A percentile compares a stretch with the other conserved stretches of the same genome.
phyloP scores from a whole-genome alignment of 2,113 vertebrate genomes.

The Caloenas nicobarica region DNA sequence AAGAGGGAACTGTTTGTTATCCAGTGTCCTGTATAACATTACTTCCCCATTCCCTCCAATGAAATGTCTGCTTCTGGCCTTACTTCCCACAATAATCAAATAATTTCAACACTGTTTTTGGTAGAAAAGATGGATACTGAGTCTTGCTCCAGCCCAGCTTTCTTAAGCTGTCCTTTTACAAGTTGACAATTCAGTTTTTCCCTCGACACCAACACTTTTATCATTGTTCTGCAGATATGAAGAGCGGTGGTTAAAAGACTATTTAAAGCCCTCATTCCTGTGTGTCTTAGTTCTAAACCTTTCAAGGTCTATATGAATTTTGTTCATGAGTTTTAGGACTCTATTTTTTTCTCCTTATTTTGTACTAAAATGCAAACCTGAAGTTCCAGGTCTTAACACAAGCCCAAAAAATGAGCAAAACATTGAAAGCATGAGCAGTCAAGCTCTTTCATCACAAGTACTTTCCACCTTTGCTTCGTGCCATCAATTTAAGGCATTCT shows the following conservation, averaged over 20 bases:
- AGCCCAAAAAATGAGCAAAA: neutral
- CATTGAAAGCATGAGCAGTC: neutral
- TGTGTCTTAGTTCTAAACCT: neutral
- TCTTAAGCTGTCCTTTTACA: neutral
- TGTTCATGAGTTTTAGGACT: neutral
- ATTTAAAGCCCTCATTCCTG: neutral
- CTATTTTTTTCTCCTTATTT: neutral
- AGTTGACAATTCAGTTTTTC: neutral
- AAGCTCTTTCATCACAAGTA: neutral
- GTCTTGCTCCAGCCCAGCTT: neutral
- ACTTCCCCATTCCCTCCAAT: neutral
- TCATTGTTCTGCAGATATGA: neutral
- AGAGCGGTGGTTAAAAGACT: neutral
- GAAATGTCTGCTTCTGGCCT: neutral
- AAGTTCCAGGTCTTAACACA: neutral
- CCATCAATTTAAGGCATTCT: neutral
- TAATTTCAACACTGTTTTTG: neutral
- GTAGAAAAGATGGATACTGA: neutral
- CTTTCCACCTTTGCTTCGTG: neutral
- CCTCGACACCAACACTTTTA: neutral
- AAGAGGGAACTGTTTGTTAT: neutral
- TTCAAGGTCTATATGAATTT: neutral
- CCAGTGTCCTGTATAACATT: neutral
- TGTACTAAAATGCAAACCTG: neutral
- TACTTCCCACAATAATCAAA: neutral